Base-by-base conservation (phyloP, 1,140 invertebrate genomes). In the Penaeus chinensis region DNA sequence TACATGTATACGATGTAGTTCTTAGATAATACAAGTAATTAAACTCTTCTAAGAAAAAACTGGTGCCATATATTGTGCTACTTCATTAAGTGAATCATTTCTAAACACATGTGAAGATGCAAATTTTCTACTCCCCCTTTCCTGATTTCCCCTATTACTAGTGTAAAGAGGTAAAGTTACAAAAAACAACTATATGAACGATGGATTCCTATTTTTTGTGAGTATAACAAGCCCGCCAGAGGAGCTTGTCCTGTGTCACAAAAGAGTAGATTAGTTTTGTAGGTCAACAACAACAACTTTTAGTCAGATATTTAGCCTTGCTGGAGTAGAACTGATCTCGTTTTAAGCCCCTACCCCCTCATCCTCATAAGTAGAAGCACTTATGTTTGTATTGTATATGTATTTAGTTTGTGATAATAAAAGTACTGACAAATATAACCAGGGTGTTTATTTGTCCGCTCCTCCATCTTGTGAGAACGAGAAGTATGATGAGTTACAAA, bases 381-480 rank as follows among this genome's bases (percentile, higher is more conserved):
- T 84, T 84, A 84, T 84, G 82, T 84, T 84, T 84, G 82, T 84
- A 84, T 66, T 84, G 66, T 84, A 84, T 69, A 84, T 84, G 82
- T 84, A 84, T 84, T 61, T 84, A 84, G 82, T 84, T 84, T 84
- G 82, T 84, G 82, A 84, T 84, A 84, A 84, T 84, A 84, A 84
- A 84, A 84, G n/a, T 24, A 61, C 32, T 24, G 61, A 74, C 71
- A 60, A 32, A 22, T n/a, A 24, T 62, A 13, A 37, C 19, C 0
- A 54, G 54, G 10, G 54, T 54, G 16, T 54, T 54, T 13, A 54
- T 54, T 13, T 54, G 54, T 54, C 54, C 54, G 7, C 10, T 16
- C 11, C 54, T 10, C 42, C 42, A 47, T 54, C 16, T 54, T 8
- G 10, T 13, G 54, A 54, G 11, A 54, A 54, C 1, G 54, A 47